Conservation (phyloP, 2,113 vertebrate species). For the Cariama cristata region DNA sequence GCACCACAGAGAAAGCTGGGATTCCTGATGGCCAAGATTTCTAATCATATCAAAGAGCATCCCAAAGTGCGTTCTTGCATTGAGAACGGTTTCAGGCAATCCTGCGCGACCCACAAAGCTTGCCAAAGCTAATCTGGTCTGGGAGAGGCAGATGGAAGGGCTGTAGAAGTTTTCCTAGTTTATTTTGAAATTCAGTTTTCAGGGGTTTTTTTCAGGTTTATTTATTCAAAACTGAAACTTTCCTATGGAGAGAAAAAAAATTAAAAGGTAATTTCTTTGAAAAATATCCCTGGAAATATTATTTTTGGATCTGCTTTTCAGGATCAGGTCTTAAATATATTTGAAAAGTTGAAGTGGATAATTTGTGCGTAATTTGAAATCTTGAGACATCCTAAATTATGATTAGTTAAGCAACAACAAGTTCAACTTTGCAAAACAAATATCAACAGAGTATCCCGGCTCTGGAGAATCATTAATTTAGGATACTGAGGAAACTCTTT, state of each 20-base stretch:
- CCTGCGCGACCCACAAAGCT: neutral
- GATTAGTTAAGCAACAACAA: neutral
- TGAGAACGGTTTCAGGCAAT: neutral
- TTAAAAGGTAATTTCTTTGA: neutral
- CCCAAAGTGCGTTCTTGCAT: neutral
- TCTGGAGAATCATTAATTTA: neutral
- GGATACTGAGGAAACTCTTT: neutral
- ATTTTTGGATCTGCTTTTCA: neutral
- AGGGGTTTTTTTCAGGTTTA: neutral
- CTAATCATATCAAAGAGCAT: neutral
- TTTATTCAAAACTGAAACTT: neutral
- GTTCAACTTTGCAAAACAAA: neutral
- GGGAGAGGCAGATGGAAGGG: neutral
- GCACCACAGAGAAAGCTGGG: neutral
- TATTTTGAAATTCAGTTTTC: neutral
- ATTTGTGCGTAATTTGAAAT: neutral
- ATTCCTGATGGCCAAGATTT: neutral
- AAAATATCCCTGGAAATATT: neutral
- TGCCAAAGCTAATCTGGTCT: neutral
- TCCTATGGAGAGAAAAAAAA: neutral
- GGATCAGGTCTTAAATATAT: neutral
- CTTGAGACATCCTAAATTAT: neutral
- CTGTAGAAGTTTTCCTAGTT: neutral
- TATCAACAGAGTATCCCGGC: neutral
- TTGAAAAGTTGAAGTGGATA: neutral